Evolutionary conservation across 2,888 invertebrate genomes (phyloP).

Genomic region (Conchocele bisecta): DNA sequence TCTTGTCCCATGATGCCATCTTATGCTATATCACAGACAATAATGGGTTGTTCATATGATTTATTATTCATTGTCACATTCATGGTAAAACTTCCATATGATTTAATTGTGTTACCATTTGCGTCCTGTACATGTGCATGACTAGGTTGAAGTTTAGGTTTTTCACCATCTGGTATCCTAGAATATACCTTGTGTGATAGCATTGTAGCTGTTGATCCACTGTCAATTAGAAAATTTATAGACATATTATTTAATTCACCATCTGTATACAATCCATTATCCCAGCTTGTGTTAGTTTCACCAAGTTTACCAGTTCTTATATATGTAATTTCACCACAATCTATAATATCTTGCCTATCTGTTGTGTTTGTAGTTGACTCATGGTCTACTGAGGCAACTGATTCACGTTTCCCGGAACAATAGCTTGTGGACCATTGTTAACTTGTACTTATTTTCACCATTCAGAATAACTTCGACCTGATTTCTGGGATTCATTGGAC

Average conservation of each 20-base stretch:
- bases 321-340: neutral
- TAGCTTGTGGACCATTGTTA: too few relatives aligned
- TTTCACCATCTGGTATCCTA: neutral
- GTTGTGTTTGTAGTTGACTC: too few relatives aligned
- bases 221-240: slow-evolving; percentile 23
- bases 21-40: slow-evolving; percentile 33
- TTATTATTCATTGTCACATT: slow-evolving; percentile 1
- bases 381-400: too few relatives aligned
- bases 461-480: too few relatives aligned
- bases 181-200: slow-evolving; percentile 10
- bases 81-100: slow-evolving; percentile 8
- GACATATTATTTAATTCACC: slow-evolving; percentile 2
- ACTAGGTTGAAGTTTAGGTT: neutral
- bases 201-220: slow-evolving; percentile 23
- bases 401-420: too few relatives aligned
- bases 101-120: slow-evolving; percentile 19
- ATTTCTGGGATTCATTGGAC: too few relatives aligned
- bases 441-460: too few relatives aligned
- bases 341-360: too few relatives aligned
- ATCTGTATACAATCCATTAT: slow-evolving; percentile 35
- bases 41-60: neutral
- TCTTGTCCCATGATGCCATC: slow-evolving; percentile 41
- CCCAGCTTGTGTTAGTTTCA: neutral
- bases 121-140: slow-evolving; percentile 14
- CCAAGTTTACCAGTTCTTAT: neutral